Conservation (phyloP, 2,888 invertebrate genomes). For the Ophonus ardosiacus region DNA sequence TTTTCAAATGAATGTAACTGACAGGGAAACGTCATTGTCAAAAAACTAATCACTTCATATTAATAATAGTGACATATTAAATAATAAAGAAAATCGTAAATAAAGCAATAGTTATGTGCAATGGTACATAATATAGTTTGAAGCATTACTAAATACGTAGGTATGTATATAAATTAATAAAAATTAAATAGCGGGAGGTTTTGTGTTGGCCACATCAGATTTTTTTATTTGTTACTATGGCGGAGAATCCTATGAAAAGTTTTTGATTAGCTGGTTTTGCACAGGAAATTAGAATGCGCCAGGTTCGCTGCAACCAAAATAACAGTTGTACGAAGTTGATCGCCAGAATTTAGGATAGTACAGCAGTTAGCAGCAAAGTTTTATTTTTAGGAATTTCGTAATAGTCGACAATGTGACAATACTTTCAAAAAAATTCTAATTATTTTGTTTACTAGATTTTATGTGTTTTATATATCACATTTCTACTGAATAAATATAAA, state of each 20-base stretch:
- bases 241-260: not conserved
- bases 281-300: conserved; percentile 6
- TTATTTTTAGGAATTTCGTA: conserved; percentile 32
- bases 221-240: too few relatives aligned
- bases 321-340: not conserved
- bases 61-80: too few relatives aligned
- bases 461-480: not conserved
- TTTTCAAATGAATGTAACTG: too few relatives aligned
- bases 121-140: too few relatives aligned
- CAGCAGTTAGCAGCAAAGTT: not conserved
- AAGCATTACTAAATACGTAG: too few relatives aligned
- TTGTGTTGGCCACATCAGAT: too few relatives aligned
- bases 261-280: not conserved
- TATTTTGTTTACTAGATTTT: not conserved
- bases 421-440: not conserved
- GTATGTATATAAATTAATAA: too few relatives aligned
- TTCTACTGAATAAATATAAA: not conserved
- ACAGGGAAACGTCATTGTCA: too few relatives aligned
- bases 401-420: not conserved
- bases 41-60: too few relatives aligned
- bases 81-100: too few relatives aligned
- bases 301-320: not conserved
- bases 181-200: too few relatives aligned
- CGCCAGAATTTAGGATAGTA: not conserved
- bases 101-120: too few relatives aligned